Conservation (phyloP, 2,113 vertebrate species). For the Misgurnus anguillicaudatus region DNA sequence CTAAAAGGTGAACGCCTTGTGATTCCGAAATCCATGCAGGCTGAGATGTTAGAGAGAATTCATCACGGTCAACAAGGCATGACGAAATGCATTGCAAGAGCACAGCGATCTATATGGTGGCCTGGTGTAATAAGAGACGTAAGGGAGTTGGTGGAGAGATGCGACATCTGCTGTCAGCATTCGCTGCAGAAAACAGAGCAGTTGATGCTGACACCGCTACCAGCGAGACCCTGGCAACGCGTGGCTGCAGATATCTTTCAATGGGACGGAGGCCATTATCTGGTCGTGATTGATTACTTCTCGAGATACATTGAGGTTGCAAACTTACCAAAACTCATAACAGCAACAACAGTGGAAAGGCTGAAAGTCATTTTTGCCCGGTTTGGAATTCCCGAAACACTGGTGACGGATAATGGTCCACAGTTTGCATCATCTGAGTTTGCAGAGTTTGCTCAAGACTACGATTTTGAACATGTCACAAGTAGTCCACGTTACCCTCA, state of each 20-base stretch:
- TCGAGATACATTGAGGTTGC: neutral
- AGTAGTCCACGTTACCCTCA: too few species aligned
- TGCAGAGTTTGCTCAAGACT: neutral
- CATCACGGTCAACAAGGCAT: constrained; percentile 1
- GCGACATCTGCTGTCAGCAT: neutral
- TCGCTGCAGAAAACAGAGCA: neutral
- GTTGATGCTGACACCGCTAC: neutral
- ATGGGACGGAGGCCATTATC: neutral
- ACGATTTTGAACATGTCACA: neutral
- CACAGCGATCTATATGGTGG: neutral
- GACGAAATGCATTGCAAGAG: neutral
- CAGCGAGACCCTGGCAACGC: neutral
- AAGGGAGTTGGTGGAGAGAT: neutral
- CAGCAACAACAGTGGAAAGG: neutral
- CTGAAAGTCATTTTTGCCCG: neutral
- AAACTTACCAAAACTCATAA: neutral
- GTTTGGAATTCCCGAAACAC: neutral
- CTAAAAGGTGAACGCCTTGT: neutral
- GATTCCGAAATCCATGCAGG: neutral
- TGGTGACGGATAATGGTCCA: neutral
- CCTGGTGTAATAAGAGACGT: neutral
- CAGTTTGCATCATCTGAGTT: neutral
- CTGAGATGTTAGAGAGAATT: neutral
- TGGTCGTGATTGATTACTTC: neutral
- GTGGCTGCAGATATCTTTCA: neutral